Evolutionary conservation across 2,888 invertebrate genomes (phyloP).

Genomic region (Rhogogaster chlorosoma): DNA sequence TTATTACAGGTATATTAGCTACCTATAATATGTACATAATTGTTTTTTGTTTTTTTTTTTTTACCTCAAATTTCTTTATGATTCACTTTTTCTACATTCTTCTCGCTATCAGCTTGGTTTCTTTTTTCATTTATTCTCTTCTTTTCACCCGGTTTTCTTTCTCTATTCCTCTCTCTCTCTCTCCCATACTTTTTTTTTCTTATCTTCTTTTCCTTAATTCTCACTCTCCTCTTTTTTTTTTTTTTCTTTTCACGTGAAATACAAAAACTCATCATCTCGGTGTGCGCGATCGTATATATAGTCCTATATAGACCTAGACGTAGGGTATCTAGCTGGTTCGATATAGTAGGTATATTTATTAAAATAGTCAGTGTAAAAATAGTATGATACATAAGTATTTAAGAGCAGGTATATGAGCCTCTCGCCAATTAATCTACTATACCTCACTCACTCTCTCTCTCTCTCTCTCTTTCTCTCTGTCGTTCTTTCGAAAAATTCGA

Average conservation of each 20-base stretch:
- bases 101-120: background rate
- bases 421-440: slow-evolving; percentile 3
- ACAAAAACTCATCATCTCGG: slow-evolving; percentile 25
- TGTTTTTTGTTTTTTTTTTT: background rate
- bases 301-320: background rate
- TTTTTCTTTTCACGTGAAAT: background rate
- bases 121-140: background rate
- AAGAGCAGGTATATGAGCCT: slow-evolving; percentile 15
- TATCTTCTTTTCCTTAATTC: background rate
- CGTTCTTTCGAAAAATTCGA: background rate
- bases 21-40: slow-evolving; percentile 10
- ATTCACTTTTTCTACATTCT: background rate
- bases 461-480: slow-evolving; percentile 6
- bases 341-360: slow-evolving; percentile 61
- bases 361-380: slow-evolving; percentile 76
- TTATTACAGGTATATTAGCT: slow-evolving; percentile 20
- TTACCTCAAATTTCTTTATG: background rate
- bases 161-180: background rate
- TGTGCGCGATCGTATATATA: slow-evolving; percentile 13
- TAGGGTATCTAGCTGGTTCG: slow-evolving; percentile 53
- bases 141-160: background rate
- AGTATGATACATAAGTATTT: slow-evolving; percentile 63
- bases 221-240: background rate
- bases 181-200: background rate
- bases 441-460: slow-evolving; percentile 5